A percentile compares a stretch with the other conserved stretches of the same genome.
Evolutionary conservation across 1,140 invertebrate genomes (phyloP).

Genomic region (Calliphora vicina): DNA sequence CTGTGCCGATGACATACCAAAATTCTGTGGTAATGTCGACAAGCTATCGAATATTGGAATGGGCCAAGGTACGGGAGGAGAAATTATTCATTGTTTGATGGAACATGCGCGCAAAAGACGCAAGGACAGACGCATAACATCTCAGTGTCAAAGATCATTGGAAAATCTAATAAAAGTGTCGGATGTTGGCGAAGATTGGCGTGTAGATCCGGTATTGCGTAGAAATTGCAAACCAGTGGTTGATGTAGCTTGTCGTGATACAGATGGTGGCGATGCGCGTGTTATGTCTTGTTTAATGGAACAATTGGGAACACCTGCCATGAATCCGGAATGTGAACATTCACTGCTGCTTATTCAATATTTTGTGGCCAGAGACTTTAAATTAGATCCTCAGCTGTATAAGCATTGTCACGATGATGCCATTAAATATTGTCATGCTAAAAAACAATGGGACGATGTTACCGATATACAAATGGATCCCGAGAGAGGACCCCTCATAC

Average conservation of each 20-base stretch:
- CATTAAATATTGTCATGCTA: slow-evolving; percentile 80
- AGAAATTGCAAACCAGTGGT: slow-evolving; percentile 87
- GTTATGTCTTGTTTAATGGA: slow-evolving; percentile 95
- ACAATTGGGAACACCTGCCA: slow-evolving; percentile 82
- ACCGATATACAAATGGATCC: slow-evolving; percentile 73
- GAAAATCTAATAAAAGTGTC: slow-evolving; percentile 81
- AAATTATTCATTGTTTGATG: slow-evolving; percentile 97
- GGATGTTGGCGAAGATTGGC: slow-evolving; percentile 89
- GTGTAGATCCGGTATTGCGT: slow-evolving; percentile 87
- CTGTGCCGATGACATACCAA: slow-evolving; percentile 86
- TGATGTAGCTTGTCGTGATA: slow-evolving; percentile 73
- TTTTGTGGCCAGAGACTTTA: slow-evolving; percentile 94
- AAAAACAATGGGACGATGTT: slow-evolving; percentile 76
- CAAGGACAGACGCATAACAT: slow-evolving; percentile 70
- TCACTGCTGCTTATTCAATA: slow-evolving; percentile 96
- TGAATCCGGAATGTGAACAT: slow-evolving; percentile 90
- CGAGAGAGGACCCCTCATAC: slow-evolving; percentile 78
- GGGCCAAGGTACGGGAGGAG: slow-evolving; percentile 66
- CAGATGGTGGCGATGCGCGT: slow-evolving; percentile 75
- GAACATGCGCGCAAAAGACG: slow-evolving; percentile 78
- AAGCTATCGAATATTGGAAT: slow-evolving; percentile 65
- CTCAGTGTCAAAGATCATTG: slow-evolving; percentile 75
- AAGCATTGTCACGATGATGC: slow-evolving; percentile 87
- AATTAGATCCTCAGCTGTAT: slow-evolving; percentile 89
- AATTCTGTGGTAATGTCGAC: slow-evolving; percentile 77